Evolutionary conservation across 2,888 invertebrate species (phyloP).

Genomic region (Augochlorella aurata): DNA sequence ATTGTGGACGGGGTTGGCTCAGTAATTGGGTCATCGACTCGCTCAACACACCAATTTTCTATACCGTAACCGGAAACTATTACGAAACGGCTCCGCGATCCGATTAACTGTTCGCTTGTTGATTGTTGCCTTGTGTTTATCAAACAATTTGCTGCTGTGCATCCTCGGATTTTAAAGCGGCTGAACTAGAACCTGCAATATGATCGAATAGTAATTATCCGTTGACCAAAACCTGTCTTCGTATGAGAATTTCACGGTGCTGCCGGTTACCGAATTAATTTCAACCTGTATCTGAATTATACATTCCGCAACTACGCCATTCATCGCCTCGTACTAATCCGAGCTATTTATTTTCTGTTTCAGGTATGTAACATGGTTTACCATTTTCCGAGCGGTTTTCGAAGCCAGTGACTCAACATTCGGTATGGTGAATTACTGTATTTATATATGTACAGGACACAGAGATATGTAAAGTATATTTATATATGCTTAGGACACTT

Average conservation of each 20-base stretch:
- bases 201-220: neutral
- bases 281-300: neutral
- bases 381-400: neutral
- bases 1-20: neutral
- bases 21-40: constrained; percentile 12
- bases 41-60: neutral
- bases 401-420: neutral
- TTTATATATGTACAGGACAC: neutral
- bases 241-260: neutral
- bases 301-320: neutral
- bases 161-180: neutral
- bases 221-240: neutral
- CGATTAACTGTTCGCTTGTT: constrained; percentile 23
- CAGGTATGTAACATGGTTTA: neutral
- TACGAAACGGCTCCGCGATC: constrained; percentile 12
- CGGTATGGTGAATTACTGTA: neutral
- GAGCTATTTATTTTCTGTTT: constrained; percentile 1
- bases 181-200: neutral
- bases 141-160: neutral
- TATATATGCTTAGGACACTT: too few species aligned
- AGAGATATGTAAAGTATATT: too few species aligned
- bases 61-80: constrained; percentile 11
- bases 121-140: neutral
- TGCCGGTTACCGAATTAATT: neutral
- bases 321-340: neutral